phyloP scores from a whole-genome alignment of 2,113 vertebrate genomes.

The Centrocercus urophasianus region DNA sequence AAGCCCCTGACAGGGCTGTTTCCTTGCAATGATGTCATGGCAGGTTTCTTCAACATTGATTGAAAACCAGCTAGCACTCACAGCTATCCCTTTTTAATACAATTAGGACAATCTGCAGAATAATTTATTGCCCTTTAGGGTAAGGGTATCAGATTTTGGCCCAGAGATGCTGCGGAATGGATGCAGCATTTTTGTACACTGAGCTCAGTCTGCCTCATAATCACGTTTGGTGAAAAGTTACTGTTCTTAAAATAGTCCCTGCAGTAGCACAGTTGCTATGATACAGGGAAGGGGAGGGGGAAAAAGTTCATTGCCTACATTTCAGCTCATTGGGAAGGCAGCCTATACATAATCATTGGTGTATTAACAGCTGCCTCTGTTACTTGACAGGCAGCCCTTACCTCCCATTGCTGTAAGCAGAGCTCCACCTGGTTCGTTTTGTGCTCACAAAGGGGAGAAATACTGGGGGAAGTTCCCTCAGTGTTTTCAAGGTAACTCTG shows the following conservation, averaged over 20 bases:
- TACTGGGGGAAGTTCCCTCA: not conserved
- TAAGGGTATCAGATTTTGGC: slow-evolving; percentile 32
- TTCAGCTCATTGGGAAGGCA: slow-evolving; percentile 48
- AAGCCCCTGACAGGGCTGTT: not conserved
- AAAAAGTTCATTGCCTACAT: slow-evolving; percentile 51
- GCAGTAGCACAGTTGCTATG: slow-evolving; percentile 77
- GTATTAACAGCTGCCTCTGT: not conserved
- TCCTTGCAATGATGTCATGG: not conserved
- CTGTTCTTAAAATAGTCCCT: slow-evolving; percentile 78
- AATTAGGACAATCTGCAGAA: not conserved
- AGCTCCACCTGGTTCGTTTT: not conserved
- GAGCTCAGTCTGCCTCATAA: slow-evolving; percentile 60
- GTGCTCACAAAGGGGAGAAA: not conserved
- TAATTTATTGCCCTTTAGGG: slow-evolving; percentile 13
- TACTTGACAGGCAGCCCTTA: not conserved
- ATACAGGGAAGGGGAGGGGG: slow-evolving; percentile 51
- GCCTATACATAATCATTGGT: slow-evolving; percentile 20
- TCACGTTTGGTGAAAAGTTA: slow-evolving; percentile 73
- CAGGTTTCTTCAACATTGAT: not conserved
- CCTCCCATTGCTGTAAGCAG: not conserved
- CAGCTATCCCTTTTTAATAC: not conserved
- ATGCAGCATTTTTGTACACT: slow-evolving; percentile 59
- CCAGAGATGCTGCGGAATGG: slow-evolving; percentile 42
- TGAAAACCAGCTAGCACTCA: not conserved
- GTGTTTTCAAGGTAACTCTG: not conserved